phyloP scores from a whole-genome alignment of 2,113 vertebrate species.

The Charina bottae region DNA sequence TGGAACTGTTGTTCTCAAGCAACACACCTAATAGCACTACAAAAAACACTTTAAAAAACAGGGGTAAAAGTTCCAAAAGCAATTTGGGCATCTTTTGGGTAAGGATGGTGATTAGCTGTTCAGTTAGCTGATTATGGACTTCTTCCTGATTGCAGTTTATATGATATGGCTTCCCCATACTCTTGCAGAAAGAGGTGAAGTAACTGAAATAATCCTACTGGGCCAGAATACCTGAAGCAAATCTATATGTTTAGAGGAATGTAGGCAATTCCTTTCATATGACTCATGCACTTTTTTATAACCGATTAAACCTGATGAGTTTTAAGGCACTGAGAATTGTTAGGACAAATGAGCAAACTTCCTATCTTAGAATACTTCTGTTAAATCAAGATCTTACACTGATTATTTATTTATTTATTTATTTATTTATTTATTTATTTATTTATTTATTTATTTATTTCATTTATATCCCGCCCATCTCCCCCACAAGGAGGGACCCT shows the following conservation, averaged over 20 bases:
- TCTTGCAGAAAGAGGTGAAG: background rate
- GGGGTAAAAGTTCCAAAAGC: background rate
- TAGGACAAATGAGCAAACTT: background rate
- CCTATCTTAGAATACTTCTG: background rate
- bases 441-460: too few relatives aligned
- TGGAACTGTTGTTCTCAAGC: background rate
- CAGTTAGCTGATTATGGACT: background rate
- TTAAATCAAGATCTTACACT: background rate
- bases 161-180: background rate
- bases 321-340: background rate
- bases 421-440: too few relatives aligned
- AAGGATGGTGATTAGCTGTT: background rate
- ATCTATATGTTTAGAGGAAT: background rate
- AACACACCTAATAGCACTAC: background rate
- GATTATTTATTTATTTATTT: too few relatives aligned
- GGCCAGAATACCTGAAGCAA: background rate
- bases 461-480: too few relatives aligned
- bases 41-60: background rate
- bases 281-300: background rate
- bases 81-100: background rate
- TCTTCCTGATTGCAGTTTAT: background rate
- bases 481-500: too few relatives aligned
- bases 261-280: background rate
- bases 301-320: background rate
- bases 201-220: background rate